Base-by-base conservation (phyloP, 2,113 vertebrate genomes). In the Morone saxatilis region DNA sequence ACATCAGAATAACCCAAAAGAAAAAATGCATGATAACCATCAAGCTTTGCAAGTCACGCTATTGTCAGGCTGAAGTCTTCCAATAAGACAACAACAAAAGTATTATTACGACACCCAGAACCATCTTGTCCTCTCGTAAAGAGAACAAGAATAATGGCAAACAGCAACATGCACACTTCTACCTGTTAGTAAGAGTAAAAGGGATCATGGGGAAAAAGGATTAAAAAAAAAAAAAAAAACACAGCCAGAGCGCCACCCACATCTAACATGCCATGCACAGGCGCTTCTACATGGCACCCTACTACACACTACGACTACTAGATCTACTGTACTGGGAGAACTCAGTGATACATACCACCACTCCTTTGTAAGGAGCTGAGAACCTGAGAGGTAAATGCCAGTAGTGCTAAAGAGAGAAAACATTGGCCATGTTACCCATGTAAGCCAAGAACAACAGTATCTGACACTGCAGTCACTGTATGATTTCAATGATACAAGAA, bases 381-480 rank as follows among this genome's bases (percentile, higher is more conserved):
- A 97, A 98, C 92, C 98, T 97, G 95, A 99, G 97, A 92, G 97
- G 97, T 96, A 99, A 95, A 96, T 96, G 97, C 96, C 97, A 98
- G 78, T 87, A 98, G 78, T 93, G 96, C 98, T 99, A 97, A 90
- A 93, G 90, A 97, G 90, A 97, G 51, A 94, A 90, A 90, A 94
- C 84, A 95, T 86, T 53, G 88, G 83, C 86, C 61, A 78, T 9
- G 80, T 92, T 94, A 93, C 90, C 90, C 81, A 89, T 1, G 83
- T 40, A 59, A 79, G 65, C 80, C 22, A 40, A 43, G 57, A 78
- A 83, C 66, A 84, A 66, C 84, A 80, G 45, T 47, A 66, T 62
- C 66, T 72, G 53, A 78, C 19, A 59, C 63, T 80, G 70, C 25
- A 36, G 10, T 5, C 40, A 13, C 38, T 61, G 45, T 51, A 54